These are phyloP conservation scores for Mustela lutreola DNA, from an alignment of 2,113 vertebrate genomes.

Conservation along the genomic window DNA sequence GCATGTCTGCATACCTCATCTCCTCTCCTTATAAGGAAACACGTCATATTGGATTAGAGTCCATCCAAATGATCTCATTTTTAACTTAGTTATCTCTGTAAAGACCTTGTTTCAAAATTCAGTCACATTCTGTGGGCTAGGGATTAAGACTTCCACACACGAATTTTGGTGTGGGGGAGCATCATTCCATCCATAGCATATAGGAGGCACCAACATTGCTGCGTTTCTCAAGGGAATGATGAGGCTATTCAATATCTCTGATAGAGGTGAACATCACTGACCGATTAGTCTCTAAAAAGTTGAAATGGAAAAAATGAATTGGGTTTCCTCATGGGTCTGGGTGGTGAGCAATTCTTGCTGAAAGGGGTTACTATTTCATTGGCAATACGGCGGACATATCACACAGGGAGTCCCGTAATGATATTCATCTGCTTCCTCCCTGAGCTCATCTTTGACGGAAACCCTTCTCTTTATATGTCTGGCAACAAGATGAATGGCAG, in stretches of 20 bases:
- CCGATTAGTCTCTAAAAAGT: neutral
- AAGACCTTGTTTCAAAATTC: neutral
- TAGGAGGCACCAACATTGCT: neutral
- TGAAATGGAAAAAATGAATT: neutral
- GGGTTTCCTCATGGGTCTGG: fast-evolving
- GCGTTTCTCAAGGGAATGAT: neutral
- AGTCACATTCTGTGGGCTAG: neutral
- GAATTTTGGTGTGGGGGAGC: neutral
- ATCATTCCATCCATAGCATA: fast-evolving
- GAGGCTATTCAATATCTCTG: neutral
- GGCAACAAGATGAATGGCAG: neutral
- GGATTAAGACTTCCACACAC: fast-evolving
- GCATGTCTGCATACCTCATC: neutral
- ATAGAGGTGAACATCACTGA: neutral
- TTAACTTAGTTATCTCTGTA: neutral
- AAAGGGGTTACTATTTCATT: neutral
- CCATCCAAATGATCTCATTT: neutral
- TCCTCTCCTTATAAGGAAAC: neutral
- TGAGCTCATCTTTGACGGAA: neutral
- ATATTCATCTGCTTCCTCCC: neutral
- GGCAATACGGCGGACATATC: neutral
- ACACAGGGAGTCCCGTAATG: neutral
- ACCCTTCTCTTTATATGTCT: neutral
- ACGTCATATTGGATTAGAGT: neutral
- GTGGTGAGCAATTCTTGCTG: neutral